Base-by-base conservation (phyloP, 2,888 invertebrate species). In the Brenthis hecate region DNA sequence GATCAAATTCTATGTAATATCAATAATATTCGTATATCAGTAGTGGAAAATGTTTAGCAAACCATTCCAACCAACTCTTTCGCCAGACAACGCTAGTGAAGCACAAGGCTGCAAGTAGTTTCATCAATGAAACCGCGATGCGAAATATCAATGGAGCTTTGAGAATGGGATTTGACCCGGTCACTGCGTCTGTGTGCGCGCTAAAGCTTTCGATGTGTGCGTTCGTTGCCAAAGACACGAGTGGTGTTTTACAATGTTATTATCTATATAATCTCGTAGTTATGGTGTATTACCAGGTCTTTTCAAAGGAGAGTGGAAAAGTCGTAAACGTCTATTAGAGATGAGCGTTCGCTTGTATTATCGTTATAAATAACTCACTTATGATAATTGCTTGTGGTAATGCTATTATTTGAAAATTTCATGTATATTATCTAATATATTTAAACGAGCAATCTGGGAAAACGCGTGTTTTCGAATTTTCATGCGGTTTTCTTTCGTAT, bases 91-190 rank as follows among this genome's bases (percentile, higher is more conserved):
- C 58, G 48, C 60, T 56, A 65, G 23, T 53, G 19, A 55, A 63
- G 47, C 64, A 51, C 51, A 56, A 68, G 68, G 62, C 56, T 68
- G 67, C 68, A 73, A 75, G 78, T 75, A 75, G 79, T 81, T 82
- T 81, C 82, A 86, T 91, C 87, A 90, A 91, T 91, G 91, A 83
- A 87, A 83, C 80, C 80, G 84, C 87, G 85, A 82, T 82, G 87
- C 86, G 80, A 87, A 90, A 89, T 86, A 89, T 91, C 91, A 92
- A 91, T 92, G 91, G 86, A 85, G 83, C 82, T 84, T 83, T 85
- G 86, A 89, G 87, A 88, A 88, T 85, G 89, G 81, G 84, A 77
- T 80, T 77, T 87, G 89, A 88, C 88, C 89, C 84, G 89, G 88
- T 88, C 89, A 87, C 48, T 67, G 72, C 65, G 63, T 28, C 69